Conservation (phyloP, 2,888 invertebrate genomes). For the Idaea dimidiata region DNA sequence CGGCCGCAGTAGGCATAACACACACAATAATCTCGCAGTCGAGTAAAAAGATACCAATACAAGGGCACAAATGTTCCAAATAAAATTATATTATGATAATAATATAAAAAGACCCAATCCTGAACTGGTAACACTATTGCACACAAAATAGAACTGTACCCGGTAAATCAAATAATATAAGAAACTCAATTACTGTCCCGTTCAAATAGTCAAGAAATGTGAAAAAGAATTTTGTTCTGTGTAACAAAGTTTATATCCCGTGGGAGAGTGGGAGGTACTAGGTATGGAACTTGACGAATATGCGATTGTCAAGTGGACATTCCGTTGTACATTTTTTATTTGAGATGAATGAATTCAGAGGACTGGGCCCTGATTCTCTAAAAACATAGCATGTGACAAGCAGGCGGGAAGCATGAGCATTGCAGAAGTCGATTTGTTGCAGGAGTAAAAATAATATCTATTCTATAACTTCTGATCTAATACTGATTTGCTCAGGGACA, state of each 20-base stretch:
- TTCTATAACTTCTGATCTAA: too few relatives aligned
- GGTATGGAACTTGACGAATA: neutral
- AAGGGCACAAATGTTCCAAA: slow-evolving; percentile 7
- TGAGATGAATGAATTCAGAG: neutral
- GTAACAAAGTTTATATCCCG: slow-evolving; percentile 34
- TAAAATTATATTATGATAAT: slow-evolving; percentile 5
- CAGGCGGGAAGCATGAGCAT: too few relatives aligned
- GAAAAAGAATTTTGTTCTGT: slow-evolving; percentile 57
- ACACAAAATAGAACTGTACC: slow-evolving; percentile 63
- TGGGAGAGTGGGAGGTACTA: neutral
- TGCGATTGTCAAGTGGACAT: neutral
- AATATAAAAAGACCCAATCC: slow-evolving; percentile 39
- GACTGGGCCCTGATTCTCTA: too few relatives aligned
- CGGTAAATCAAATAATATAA: slow-evolving; percentile 75
- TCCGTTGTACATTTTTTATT: neutral
- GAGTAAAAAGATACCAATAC: slow-evolving; percentile 7
- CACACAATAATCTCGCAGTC: too few relatives aligned
- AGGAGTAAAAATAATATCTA: too few relatives aligned
- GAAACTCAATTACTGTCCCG: slow-evolving; percentile 69
- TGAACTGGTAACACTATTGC: slow-evolving; percentile 60
- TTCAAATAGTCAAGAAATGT: slow-evolving; percentile 60
- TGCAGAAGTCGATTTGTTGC: too few relatives aligned
- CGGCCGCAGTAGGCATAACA: too few relatives aligned
- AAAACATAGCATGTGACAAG: too few relatives aligned
- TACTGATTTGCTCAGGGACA: too few relatives aligned